Evolutionary conservation across 2,797 vertebrate species (phyloP), one percentile per base, ranked within the genome.

Genomic region (Myripristis murdjan): DNA sequence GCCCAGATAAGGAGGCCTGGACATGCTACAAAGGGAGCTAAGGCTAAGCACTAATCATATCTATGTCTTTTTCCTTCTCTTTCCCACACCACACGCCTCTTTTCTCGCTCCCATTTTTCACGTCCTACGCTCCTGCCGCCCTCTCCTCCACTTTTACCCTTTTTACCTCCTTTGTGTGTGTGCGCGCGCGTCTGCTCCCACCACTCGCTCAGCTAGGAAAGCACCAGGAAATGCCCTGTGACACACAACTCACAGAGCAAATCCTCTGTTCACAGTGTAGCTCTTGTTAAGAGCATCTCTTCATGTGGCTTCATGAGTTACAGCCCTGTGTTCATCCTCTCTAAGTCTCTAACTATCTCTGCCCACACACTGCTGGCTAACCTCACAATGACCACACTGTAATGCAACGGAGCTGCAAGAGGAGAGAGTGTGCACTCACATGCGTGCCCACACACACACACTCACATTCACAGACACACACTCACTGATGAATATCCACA

Each of bases 1-100:
- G 44, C 33, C 57, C 67, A 82, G 81, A 89, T 84, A 87, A 88
- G 74, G 48, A 0, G 31, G 57, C 65, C 78, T 81, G 77, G 82
- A 77, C 49, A 20, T 54, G 69, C 65, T 74, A 79, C 82, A 89
- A 77, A 81, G 72, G 70, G 55, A 84, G 24, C 73, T 33, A 37
- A 33, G 41, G 68, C 70, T 55, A 53, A 33, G 44, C 74, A 82
- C 76, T 60, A 70, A 83, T 84, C 80, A 85, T 73, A 65, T 79
- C 28, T 65, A 18, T 71, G 23, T 73, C 66, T 57, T 56, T 24
- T 16, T 4, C 49, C 18, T 18, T 46, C 62, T 70, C 58, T 75
- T 77, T 83, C 81, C 75, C 76, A 69, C 75, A 81, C 53, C n/a
- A 5, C 69, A 48, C 78, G 54, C 41, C 51, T 75, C 5, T 37